A percentile compares a stretch with the other conserved stretches of the same genome.
phyloP scores from a whole-genome alignment of 2,113 vertebrate species.

The Cyanocitta stelleri region DNA sequence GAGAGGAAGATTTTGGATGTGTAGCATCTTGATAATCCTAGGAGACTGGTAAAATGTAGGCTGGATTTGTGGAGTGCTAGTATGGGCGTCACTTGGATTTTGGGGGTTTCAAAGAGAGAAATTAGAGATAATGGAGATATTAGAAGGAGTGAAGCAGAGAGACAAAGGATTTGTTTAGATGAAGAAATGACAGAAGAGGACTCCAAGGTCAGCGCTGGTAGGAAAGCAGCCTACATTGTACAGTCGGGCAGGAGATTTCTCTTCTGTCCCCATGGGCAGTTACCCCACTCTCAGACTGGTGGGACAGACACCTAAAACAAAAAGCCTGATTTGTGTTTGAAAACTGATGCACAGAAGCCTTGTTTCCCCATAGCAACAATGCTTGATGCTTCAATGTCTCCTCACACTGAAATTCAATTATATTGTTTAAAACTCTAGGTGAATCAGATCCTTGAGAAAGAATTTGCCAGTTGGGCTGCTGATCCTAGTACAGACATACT shows the following conservation, averaged over 20 bases:
- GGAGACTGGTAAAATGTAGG: not conserved
- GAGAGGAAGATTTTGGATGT: not conserved
- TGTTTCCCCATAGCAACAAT: not conserved
- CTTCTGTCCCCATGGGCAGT: not conserved
- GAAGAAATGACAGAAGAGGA: not conserved
- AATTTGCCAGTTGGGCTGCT: not conserved
- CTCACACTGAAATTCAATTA: constrained; percentile 21
- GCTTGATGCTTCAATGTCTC: not conserved
- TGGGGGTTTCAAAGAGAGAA: not conserved
- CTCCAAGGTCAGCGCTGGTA: not conserved
- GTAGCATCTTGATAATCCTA: not conserved
- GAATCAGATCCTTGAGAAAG: not conserved
- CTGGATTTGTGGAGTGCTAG: not conserved
- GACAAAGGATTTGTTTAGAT: not conserved
- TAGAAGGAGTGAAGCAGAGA: not conserved
- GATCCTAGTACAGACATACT: not conserved
- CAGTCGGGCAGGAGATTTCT: not conserved
- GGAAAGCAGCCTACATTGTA: not conserved
- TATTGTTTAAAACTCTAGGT: not conserved
- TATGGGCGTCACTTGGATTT: not conserved
- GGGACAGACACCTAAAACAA: not conserved
- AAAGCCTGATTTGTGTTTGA: not conserved
- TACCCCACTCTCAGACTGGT: not conserved
- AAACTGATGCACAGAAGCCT: not conserved
- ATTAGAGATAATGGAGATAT: not conserved